Conservation (phyloP, 2,888 invertebrate species). For the Himalopsyche tibetana region DNA sequence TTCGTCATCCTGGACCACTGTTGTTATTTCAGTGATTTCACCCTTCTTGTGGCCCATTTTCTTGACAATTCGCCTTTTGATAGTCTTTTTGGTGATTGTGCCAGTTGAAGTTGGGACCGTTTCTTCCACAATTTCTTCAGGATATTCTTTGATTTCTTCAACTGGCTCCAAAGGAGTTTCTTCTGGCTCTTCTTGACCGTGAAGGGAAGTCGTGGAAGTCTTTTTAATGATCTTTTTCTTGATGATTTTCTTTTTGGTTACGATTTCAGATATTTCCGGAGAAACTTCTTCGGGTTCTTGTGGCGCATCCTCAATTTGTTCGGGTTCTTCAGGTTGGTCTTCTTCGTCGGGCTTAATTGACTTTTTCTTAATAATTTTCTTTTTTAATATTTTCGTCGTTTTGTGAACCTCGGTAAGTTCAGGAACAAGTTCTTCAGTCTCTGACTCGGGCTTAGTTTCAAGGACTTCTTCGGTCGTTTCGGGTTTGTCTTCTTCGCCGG, state of each 20-base stretch:
- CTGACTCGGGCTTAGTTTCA: neutral
- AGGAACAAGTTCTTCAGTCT: no score
- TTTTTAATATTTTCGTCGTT: no score
- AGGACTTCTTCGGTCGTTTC: conserved; percentile 64
- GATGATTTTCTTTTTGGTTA: conserved; percentile 68
- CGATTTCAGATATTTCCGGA: neutral
- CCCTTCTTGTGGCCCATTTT: conserved; percentile 72
- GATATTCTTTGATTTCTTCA: conserved; percentile 67
- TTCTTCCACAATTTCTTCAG: conserved; percentile 66
- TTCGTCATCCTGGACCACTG: conserved; percentile 71
- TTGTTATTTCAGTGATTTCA: conserved; percentile 74
- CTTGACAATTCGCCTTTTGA: conserved; percentile 68
- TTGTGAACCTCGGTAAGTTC: no score
- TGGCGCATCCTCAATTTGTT: conserved; percentile 67
- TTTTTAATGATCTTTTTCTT: conserved; percentile 67
- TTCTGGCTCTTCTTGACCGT: conserved; percentile 50
- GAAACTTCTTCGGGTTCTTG: conserved; percentile 56
- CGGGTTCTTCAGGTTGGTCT: conserved; percentile 63
- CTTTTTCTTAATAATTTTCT: no score
- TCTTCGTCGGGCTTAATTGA: conserved; percentile 7
- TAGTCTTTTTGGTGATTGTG: conserved; percentile 67
- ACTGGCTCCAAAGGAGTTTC: conserved; percentile 53
- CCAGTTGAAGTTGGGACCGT: conserved; percentile 61
- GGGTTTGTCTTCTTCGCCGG: neutral
- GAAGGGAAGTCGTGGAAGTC: no score